Conservation (phyloP, 2,113 vertebrate species). For the Atherinomorus stipes region DNA sequence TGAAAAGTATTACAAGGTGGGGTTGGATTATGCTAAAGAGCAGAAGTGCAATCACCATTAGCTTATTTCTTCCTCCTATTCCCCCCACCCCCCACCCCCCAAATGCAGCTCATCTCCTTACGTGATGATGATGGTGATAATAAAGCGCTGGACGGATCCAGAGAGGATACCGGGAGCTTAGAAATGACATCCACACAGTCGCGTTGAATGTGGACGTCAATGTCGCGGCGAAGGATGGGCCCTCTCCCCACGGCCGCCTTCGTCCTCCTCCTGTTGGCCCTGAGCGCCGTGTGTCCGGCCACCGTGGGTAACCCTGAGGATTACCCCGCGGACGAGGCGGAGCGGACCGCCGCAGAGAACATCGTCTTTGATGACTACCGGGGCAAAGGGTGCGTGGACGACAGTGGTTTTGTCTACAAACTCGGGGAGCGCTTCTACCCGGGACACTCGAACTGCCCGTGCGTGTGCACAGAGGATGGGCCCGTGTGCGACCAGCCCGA, state of each 20-base stretch:
- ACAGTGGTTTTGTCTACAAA: conserved; percentile 99
- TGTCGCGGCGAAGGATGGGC: conserved; percentile 91
- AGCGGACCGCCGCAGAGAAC: conserved; percentile 91
- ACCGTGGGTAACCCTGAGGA: conserved; percentile 91
- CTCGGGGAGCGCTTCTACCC: conserved; percentile 98
- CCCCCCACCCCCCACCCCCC: conserved; percentile 30
- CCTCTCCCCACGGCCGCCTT: conserved; percentile 88
- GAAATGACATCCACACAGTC: conserved; percentile 68
- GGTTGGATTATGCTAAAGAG: conserved; percentile 12
- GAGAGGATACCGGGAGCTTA: conserved; percentile 64
- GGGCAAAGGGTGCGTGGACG: conserved; percentile 98
- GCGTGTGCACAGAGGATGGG: conserved; percentile 98
- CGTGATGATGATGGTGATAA: conserved; percentile 37
- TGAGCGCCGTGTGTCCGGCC: conserved; percentile 86
- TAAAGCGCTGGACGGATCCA: conserved; percentile 55
- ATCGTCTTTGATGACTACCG: conserved; percentile 98
- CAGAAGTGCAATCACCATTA: conserved; percentile 14
- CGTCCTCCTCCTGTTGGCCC: conserved; percentile 87
- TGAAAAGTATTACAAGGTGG: not conserved
- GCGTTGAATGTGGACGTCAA: conserved; percentile 79
- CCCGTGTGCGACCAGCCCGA: conserved; percentile 98
- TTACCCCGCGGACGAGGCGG: conserved; percentile 92
- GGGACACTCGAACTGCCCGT: conserved; percentile 98
- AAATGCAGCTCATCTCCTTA: conserved; percentile 52
- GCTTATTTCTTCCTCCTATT: conserved; percentile 20